Evolutionary conservation across 2,113 vertebrate species (phyloP).

Genomic region (Ardeotis arabs): DNA sequence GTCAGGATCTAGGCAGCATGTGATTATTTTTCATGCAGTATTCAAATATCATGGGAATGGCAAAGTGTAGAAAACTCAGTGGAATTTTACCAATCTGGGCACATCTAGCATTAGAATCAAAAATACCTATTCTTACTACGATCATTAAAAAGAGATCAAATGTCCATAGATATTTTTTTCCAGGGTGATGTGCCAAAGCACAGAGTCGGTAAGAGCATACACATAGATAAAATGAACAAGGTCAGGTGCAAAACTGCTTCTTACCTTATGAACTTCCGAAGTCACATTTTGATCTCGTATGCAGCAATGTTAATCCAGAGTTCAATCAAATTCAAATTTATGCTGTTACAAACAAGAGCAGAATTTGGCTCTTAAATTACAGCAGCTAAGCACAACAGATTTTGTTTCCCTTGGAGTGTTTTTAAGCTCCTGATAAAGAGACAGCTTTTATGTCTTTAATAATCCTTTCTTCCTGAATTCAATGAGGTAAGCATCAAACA

Average conservation of each 20-base stretch:
- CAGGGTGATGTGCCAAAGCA: background rate
- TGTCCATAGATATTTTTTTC: background rate
- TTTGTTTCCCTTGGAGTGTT: conserved; percentile 49
- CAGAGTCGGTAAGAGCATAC: background rate
- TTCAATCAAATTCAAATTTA: conserved; percentile 59
- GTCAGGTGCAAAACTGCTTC: background rate
- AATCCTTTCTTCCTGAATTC: conserved; percentile 21
- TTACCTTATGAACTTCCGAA: background rate
- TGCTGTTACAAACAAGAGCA: background rate
- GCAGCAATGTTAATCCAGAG: conserved; percentile 2
- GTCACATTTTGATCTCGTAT: conserved; percentile 28
- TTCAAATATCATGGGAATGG: background rate
- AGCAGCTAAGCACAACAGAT: conserved; percentile 42
- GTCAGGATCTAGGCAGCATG: background rate
- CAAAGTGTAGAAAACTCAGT: background rate
- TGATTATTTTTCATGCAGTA: background rate
- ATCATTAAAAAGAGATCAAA: background rate
- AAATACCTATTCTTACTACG: background rate
- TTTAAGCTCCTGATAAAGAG: conserved; percentile 44
- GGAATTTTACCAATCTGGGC: background rate
- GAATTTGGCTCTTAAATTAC: conserved; percentile 11
- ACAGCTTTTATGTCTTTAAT: conserved; percentile 43
- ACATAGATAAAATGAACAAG: background rate
- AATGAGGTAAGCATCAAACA: background rate
- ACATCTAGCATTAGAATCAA: background rate